Base-by-base conservation (phyloP, 1,140 invertebrate species). In the Galleria mellonella region DNA sequence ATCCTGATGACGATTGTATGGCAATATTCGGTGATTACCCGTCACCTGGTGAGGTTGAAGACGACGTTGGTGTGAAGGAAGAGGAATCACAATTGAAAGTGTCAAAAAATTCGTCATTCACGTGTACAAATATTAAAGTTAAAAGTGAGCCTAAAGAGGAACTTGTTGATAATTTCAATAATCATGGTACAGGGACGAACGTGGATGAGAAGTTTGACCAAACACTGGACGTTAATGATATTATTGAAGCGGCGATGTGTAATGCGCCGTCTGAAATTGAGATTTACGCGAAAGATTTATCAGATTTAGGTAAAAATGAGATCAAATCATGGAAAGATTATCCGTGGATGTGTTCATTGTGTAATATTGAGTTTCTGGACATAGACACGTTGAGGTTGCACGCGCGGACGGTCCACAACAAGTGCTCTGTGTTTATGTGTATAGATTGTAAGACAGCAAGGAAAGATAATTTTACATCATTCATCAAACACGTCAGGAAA, bases 321-420 rank as follows among this genome's bases (percentile, higher is more conserved):
- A 33, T 47, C 11, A 40, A 36, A 30, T 35, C 47, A 1, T 83
- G 79, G 79, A 72, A 71, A 36, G 59, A 75, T 4, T 83, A 75
- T 38, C 67, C 60, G 0, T 83, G 79, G 79, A 40, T 73, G 4
- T 83, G 79, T 58, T 45, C 61, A 0, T 62, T 63, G 31, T 83
- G 79, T 47, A 67, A 75, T 14, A 74, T 74, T 9, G 72, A 74
- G 29, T 83, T 81, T 38, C 49, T 69, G 3, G 69, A 75, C 37
- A 44, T 79, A 13, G 47, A 55, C 0, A 70, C 68, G 6, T 47
- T 83, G 13, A 43, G 71, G 11, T 55, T 58, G 3, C 79, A 83
- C 43, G 56, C 69, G 0, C 14, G 17, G 35, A 15, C 35, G 1
- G 50, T 52, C 0, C 63, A 67, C 12, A 41, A 37, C 0, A 67